Evolutionary conservation across 2,113 vertebrate genomes (phyloP), one percentile per base, ranked within the genome.

Genomic region (Oenanthe oenanthe): DNA sequence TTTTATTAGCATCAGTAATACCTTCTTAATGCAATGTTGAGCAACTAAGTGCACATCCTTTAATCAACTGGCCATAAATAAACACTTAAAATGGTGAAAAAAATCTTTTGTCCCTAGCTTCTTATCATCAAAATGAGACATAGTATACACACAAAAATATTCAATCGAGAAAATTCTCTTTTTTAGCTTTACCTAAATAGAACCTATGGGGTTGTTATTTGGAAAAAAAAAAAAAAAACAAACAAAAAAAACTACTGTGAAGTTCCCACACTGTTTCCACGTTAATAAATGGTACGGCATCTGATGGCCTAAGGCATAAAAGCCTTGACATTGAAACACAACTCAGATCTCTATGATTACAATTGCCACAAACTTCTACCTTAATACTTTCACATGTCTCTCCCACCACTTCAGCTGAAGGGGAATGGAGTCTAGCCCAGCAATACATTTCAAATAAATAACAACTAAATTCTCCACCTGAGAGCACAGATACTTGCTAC

Each of bases 1-100:
- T 80, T 92, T 92, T 87, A 94, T 87, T 94, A 96, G 88, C 91
- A 92, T 79, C 92, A 95, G 84, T 95, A 98, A 95, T 94, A 97
- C 88, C 93, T 97, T 94, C 96, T 96, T 93, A 95, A 95, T 84
- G 85, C 50, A 72, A 63, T 81, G 77, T 89, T 94, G 77, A 96
- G 94, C 91, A 94, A 95, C 92, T 43, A 92, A 94, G 81, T 47
- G 38, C 84, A 92, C 75, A 92, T 93, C 79, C 93, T 90, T 68
- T 95, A 89, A 93, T 95, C 81, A 92, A 85, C 61, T 53, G 17
- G 25, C 32, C 76, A 51, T 57, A 77, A 76, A 91, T 34, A 96
- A 95, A 88, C 50, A 40, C 57, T 92, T 81, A 79, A 76, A 94
- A 81, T 5, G 8, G 45, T 1, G 0, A 26, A 42, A n/a, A 61